A percentile compares a stretch with the other conserved stretches of the same genome.
Evolutionary conservation across 2,797 vertebrate species (phyloP).

Genomic region (Hydrophis major): DNA sequence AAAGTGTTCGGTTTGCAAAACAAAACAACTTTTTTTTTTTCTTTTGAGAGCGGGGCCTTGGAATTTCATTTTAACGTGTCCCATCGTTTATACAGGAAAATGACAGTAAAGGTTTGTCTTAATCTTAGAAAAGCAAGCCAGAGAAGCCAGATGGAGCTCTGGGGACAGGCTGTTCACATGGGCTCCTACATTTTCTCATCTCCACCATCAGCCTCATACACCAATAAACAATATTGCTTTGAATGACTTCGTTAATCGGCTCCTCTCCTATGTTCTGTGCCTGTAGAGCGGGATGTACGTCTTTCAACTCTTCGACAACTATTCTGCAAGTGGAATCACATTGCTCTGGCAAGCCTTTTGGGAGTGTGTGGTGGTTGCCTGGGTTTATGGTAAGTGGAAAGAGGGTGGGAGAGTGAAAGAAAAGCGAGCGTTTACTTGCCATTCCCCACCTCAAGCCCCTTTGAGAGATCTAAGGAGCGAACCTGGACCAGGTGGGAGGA

Average conservation of each 20-base stretch:
- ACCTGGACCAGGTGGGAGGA: not conserved
- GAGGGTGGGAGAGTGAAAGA: not conserved
- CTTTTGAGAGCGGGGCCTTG: not conserved
- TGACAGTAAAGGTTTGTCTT: not conserved
- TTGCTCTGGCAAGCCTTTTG: slow-evolving; percentile 98
- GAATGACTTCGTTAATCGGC: not conserved
- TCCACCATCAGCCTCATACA: not conserved
- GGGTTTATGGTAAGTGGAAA: slow-evolving; percentile 89
- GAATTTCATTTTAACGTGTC: not conserved
- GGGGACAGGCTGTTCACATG: not conserved
- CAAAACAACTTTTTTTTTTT: not conserved
- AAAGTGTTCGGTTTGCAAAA: not conserved
- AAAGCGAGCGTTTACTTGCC: no score
- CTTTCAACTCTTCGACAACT: slow-evolving; percentile 97
- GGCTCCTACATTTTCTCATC: not conserved
- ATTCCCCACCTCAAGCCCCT: not conserved
- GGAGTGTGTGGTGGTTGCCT: slow-evolving; percentile 94
- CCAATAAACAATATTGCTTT: not conserved
- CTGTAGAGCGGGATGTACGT: slow-evolving; percentile 95
- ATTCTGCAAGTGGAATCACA: slow-evolving; percentile 96
- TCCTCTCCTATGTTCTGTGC: not conserved
- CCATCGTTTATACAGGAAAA: not conserved
- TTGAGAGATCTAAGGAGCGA: not conserved
- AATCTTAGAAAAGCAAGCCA: not conserved
- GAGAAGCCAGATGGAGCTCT: not conserved